A percentile compares a stretch with the other conserved stretches of the same genome.
These are phyloP conservation scores for Onychostoma macrolepis DNA, from an alignment of 2,113 vertebrate genomes.

Conservation along the genomic window DNA sequence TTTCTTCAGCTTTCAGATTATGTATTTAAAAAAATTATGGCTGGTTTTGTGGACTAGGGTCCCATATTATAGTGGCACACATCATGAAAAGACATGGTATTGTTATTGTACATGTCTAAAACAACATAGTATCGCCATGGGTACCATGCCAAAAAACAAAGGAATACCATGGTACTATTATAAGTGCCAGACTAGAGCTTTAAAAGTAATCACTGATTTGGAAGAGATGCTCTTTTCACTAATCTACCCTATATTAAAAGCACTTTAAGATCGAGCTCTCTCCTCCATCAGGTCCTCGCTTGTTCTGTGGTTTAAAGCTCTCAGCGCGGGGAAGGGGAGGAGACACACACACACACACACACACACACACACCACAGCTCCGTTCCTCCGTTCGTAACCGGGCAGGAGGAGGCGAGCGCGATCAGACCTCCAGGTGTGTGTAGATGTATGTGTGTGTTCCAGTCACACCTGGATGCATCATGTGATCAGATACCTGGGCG, in stretches of 20 bases:
- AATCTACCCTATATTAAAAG: conserved; percentile 57
- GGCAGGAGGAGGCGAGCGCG: conserved; percentile 54
- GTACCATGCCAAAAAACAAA: not conserved
- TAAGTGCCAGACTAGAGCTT: not conserved
- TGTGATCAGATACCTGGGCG: conserved; percentile 82
- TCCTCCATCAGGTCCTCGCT: conserved; percentile 11
- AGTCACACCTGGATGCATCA: conserved; percentile 77
- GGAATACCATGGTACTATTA: not conserved
- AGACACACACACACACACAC: conserved; percentile 29
- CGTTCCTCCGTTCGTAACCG: conserved; percentile 20
- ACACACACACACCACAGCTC: not conserved
- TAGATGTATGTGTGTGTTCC: conserved; percentile 23
- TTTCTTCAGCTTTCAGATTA: too few species aligned
- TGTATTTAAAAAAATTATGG: too few species aligned
- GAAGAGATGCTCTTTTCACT: conserved; percentile 60
- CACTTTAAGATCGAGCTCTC: conserved; percentile 44
- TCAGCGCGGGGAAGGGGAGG: conserved; percentile 59
- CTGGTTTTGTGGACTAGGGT: too few species aligned
- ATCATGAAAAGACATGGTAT: not conserved
- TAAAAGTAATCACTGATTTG: conserved; percentile 30
- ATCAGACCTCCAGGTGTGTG: conserved; percentile 70
- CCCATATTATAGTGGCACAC: not conserved
- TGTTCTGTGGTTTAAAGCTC: conserved; percentile 47
- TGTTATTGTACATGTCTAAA: not conserved
- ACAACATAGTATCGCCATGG: not conserved